These are phyloP conservation scores for Trachurus trachurus DNA, from an alignment of 2,797 vertebrate genomes.

Conservation along the genomic window DNA sequence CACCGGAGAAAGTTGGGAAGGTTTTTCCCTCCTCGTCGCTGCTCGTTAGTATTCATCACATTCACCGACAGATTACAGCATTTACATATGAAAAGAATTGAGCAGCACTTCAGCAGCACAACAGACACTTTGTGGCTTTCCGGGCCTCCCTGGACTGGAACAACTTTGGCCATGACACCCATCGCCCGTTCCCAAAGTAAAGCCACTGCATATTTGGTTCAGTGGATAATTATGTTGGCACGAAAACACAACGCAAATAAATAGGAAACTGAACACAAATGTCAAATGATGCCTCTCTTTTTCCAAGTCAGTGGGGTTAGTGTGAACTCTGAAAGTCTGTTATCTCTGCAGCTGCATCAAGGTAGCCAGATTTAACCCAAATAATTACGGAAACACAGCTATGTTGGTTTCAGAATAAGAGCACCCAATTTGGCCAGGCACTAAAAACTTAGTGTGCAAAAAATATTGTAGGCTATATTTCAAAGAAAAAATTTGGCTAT, in stretches of 20 bases:
- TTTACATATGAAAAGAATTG: conserved; percentile 89
- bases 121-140: conserved; percentile 90
- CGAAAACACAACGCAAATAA: neutral
- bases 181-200: conserved; percentile 65
- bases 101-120: conserved; percentile 88
- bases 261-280: neutral
- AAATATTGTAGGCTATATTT: neutral
- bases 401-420: conserved; percentile 63
- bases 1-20: conserved; percentile 46
- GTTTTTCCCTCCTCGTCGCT: conserved; percentile 22
- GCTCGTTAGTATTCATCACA: conserved; percentile 88
- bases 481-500: neutral
- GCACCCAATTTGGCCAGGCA: neutral
- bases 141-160: conserved; percentile 79
- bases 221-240: conserved; percentile 8
- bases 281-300: neutral
- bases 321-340: neutral
- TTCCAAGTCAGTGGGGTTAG: neutral
- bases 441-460: neutral
- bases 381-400: conserved; percentile 40
- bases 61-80: conserved; percentile 86
- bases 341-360: conserved; percentile 31
- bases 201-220: conserved; percentile 41
- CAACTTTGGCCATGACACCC: conserved; percentile 75
- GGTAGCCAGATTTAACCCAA: neutral